These are phyloP conservation scores for Threskiornis aethiopicus DNA, from an alignment of 2,797 vertebrate species.

Conservation along the genomic window DNA sequence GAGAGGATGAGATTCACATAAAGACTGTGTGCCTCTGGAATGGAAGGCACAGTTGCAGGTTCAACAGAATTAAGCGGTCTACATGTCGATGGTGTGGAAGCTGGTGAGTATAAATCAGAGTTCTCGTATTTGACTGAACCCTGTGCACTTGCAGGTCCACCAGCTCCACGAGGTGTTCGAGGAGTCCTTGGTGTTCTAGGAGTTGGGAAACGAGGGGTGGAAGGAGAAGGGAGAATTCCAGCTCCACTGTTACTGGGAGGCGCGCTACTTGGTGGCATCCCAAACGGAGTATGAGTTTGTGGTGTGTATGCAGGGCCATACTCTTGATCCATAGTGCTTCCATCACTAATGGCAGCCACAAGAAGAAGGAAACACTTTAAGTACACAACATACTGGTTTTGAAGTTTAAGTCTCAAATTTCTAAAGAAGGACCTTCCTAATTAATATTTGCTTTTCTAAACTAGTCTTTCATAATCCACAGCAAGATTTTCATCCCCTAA, in stretches of 20 bases:
- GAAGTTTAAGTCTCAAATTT: background rate
- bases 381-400: background rate
- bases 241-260: conserved; percentile 91
- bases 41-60: conserved; percentile 92
- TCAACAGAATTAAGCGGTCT: conserved; percentile 96
- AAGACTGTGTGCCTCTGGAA: conserved; percentile 98
- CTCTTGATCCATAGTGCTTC: conserved; percentile 93
- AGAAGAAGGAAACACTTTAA: conserved; percentile 22
- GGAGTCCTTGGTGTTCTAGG: conserved; percentile 94
- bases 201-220: conserved; percentile 95
- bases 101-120: conserved; percentile 95
- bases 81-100: conserved; percentile 95
- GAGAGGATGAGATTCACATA: conserved; percentile 99
- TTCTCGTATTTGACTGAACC: conserved; percentile 96
- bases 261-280: conserved; percentile 89
- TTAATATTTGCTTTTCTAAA: conserved; percentile 24
- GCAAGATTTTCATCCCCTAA: background rate
- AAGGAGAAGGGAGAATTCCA: conserved; percentile 95
- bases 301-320: conserved; percentile 93
- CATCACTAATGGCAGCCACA: conserved; percentile 86
- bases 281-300: conserved; percentile 93
- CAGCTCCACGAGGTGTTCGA: conserved; percentile 87
- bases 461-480: conserved; percentile 22
- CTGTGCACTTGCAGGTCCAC: conserved; percentile 93
- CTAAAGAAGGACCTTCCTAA: conserved; percentile 11